Base-by-base conservation (phyloP, 2,113 vertebrate genomes). In the Gadus macrocephalus region DNA sequence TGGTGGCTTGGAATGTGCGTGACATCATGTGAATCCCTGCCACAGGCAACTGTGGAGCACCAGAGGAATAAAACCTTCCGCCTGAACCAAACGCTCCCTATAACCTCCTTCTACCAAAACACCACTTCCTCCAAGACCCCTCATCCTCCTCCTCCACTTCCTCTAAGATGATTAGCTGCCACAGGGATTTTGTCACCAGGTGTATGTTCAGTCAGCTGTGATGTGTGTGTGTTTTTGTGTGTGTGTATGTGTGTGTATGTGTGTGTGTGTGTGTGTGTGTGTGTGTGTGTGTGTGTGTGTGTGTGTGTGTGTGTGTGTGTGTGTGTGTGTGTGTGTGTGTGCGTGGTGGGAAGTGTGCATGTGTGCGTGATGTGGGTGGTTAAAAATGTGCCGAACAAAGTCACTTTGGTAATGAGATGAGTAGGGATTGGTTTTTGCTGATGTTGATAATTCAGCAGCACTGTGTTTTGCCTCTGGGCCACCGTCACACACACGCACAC, bases 341-440 rank as follows among this genome's bases (percentile, higher is more conserved):
- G 9, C 5, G 31, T 35, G 31, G 25, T 25, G 25, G 25, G 25
- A 2, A 4, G 53, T 55, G 12, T 14, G 12, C 6, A 12, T 55
- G 53, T 55, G 12, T 60, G 49, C 31, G 56, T 68, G 75, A 53
- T 65, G 71, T 74, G 74, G 42, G 71, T 67, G 76, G 79, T 86
- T 81, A 77, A 89, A 87, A 87, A 88, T 84, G 35, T 86, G 82
- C 78, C 49, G 71, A 83, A 83, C 67, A 64, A 82, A 76, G 74
- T 75, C 77, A 49, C 80, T 88, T 76, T 83, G 76, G 70, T 87
- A 84, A 87, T 81, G 82, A 87, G 83, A 88, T 87, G 82, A 79
- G 71, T 68, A 77, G 73, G 68, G 65, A 81, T 75, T 75, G n/a
- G 79, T 72, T 73, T 77, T 81, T 74, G 79, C 82, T 84, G 86